Conservation (phyloP, 2,113 vertebrate genomes). For the Pelecanus crispus region DNA sequence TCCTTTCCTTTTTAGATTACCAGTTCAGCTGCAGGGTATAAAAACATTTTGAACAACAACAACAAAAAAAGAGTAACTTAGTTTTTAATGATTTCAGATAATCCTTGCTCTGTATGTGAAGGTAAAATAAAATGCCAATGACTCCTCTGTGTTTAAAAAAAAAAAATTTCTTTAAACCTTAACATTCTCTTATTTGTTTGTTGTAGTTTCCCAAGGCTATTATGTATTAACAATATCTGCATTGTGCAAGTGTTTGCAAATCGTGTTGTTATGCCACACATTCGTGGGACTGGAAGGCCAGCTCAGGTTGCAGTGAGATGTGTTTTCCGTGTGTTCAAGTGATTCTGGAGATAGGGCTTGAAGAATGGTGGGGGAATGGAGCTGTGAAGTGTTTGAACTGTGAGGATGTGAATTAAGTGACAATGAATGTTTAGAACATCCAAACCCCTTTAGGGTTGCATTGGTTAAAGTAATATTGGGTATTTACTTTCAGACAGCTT, state of each 20-base stretch:
- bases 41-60: not conserved
- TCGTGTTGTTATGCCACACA: not conserved
- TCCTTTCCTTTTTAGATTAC: not conserved
- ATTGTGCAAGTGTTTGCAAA: not conserved
- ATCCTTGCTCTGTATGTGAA: not conserved
- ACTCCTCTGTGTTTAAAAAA: not conserved
- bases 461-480: not conserved
- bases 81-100: not conserved
- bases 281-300: not conserved
- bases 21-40: not conserved
- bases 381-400: not conserved
- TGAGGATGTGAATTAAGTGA: not conserved
- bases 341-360: not conserved
- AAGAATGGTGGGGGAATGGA: not conserved
- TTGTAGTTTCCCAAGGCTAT: not conserved
- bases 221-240: not conserved
- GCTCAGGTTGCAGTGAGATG: not conserved
- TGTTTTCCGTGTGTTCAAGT: not conserved
- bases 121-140: not conserved
- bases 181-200: not conserved
- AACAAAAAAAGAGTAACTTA: not conserved
- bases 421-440: not conserved
- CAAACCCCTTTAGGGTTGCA: not conserved
- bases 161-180: not conserved
- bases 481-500: not conserved